Evolutionary conservation across 2,113 vertebrate species (phyloP).

Genomic region (Oncorhynchus kisutch): DNA sequence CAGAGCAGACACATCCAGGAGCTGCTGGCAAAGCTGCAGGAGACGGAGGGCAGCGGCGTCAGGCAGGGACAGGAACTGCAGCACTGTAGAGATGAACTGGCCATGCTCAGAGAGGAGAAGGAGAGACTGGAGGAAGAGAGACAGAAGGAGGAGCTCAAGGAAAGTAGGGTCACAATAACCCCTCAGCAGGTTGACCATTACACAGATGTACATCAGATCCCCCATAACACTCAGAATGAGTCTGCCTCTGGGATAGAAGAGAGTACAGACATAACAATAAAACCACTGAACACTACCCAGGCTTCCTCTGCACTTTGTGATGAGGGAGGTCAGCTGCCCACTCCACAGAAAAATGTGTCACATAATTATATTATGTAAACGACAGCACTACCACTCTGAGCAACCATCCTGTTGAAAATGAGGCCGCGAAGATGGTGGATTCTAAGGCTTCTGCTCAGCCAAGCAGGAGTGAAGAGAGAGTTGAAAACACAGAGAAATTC

Average conservation of each 20-base stretch:
- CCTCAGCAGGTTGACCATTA: neutral
- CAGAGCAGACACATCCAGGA: slow-evolving; percentile 75
- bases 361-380: neutral
- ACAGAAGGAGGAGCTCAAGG: neutral
- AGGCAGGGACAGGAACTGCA: slow-evolving; percentile 63
- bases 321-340: neutral
- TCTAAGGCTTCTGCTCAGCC: neutral
- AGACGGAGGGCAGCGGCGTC: slow-evolving; percentile 66
- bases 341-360: neutral
- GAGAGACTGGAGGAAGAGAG: neutral
- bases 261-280: neutral
- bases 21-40: slow-evolving; percentile 71
- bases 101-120: slow-evolving; percentile 30
- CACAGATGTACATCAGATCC: neutral
- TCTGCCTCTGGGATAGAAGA: neutral
- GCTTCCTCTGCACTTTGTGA: neutral
- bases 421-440: neutral
- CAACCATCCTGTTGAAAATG: neutral
- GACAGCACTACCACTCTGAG: neutral
- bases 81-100: slow-evolving; percentile 49
- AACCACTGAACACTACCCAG: neutral
- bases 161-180: neutral
- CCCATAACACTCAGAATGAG: neutral
- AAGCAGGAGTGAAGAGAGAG: neutral
- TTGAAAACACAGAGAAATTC: neutral